These are phyloP conservation scores for Drosophila rhopaloa DNA, from an alignment of 1,140 invertebrate genomes.

Conservation along the genomic window DNA sequence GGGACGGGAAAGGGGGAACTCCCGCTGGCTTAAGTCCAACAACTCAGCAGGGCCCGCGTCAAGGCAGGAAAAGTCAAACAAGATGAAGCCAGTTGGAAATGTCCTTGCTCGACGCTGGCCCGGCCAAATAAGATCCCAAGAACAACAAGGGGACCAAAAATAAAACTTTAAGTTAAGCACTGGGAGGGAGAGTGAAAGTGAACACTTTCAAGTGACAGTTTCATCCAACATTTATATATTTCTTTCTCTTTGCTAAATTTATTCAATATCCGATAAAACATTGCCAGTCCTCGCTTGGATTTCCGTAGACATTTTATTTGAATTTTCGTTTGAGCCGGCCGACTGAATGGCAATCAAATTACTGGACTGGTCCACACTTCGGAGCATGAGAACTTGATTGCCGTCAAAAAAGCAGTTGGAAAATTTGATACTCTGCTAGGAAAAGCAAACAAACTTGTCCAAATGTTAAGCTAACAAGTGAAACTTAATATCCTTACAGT, in stretches of 20 bases:
- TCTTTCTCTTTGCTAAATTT: conserved; percentile 29
- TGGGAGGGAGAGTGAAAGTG: conserved; percentile 26
- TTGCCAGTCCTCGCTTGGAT: neutral
- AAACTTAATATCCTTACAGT: too few relatives aligned
- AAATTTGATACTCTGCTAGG: conserved; percentile 6
- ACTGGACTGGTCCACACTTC: conserved; percentile 10
- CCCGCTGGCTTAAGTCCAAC: conserved; percentile 42
- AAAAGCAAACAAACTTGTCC: neutral
- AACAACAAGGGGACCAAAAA: conserved; percentile 30
- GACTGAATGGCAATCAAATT: conserved; percentile 25
- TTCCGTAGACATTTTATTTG: conserved; percentile 11
- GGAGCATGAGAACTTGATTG: conserved; percentile 8
- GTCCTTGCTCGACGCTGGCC: conserved; percentile 38
- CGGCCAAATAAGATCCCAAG: conserved; percentile 32
- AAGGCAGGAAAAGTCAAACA: conserved; percentile 62
- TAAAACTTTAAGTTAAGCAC: conserved; percentile 60
- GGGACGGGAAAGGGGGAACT: neutral
- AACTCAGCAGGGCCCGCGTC: conserved; percentile 52
- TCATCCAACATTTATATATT: conserved; percentile 19
- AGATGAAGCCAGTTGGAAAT: conserved; percentile 63
- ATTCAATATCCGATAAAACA: conserved; percentile 44
- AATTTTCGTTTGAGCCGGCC: conserved; percentile 20
- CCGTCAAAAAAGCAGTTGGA: conserved; percentile 1
- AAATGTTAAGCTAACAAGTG: too few relatives aligned
- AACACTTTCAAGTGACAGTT: conserved; percentile 41